These are phyloP conservation scores for Drosophila picticornis DNA, from an alignment of 2,888 invertebrate species.

Conservation along the genomic window DNA sequence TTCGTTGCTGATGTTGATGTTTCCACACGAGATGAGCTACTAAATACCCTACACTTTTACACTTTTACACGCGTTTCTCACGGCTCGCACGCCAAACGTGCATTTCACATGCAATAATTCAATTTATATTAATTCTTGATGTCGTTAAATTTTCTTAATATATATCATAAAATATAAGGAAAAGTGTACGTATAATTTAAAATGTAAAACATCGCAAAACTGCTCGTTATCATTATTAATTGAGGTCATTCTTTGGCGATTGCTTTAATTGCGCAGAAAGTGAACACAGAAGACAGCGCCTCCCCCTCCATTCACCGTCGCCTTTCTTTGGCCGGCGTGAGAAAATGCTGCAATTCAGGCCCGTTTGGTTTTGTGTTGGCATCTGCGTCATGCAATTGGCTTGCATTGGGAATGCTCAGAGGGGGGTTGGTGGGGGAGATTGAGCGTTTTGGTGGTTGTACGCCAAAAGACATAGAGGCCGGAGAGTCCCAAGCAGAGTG, in stretches of 20 bases:
- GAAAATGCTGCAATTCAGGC: constrained; percentile 47
- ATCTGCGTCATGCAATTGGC: constrained; percentile 76
- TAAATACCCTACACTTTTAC: constrained; percentile 47
- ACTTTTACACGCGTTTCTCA: background rate
- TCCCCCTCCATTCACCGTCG: background rate
- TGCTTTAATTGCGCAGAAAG: constrained; percentile 44
- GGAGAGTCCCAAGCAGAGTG: background rate
- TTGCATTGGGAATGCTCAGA: constrained; percentile 52
- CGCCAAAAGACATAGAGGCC: constrained; percentile 17
- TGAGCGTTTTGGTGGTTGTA: constrained; percentile 17
- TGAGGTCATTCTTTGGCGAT: constrained; percentile 22
- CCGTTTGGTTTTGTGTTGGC: constrained; percentile 49
- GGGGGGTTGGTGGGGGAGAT: constrained; percentile 5
- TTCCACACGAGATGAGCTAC: constrained; percentile 44
- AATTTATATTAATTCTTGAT: constrained; percentile 21
- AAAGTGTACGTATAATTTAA: background rate
- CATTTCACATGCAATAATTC: constrained; percentile 58
- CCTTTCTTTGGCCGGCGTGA: constrained; percentile 12
- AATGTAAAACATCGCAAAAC: background rate
- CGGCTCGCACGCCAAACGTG: constrained; percentile 45
- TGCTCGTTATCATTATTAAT: constrained; percentile 32
- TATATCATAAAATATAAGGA: background rate
- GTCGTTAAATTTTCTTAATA: constrained; percentile 8
- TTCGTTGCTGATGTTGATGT: constrained; percentile 42
- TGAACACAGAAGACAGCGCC: constrained; percentile 2